Conservation (phyloP, 1,140 invertebrate species). For the Rhagoletis pomonella region DNA sequence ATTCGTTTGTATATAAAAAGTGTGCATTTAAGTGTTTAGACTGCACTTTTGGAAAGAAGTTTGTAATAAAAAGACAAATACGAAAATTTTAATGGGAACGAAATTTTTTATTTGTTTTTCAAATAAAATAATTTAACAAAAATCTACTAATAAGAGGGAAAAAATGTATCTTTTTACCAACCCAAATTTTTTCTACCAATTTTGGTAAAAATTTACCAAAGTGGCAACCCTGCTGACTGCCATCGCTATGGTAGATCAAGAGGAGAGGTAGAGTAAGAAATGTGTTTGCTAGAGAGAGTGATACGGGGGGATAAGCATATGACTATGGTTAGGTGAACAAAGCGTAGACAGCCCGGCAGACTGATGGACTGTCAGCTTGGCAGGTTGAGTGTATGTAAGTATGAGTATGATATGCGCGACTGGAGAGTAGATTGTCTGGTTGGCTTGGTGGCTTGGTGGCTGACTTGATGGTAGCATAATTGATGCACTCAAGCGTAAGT, state of each 20-base stretch:
- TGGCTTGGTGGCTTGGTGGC: conserved; percentile 59
- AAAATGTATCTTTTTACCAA: too few relatives aligned
- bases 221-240: too few relatives aligned
- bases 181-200: too few relatives aligned
- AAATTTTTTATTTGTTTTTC: too few relatives aligned
- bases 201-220: too few relatives aligned
- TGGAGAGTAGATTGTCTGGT: neutral
- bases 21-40: too few relatives aligned
- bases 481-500: conserved; percentile 74
- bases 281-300: neutral
- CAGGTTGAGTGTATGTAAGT: conserved; percentile 52
- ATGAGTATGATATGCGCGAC: neutral
- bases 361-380: neutral
- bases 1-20: too few relatives aligned
- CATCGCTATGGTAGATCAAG: neutral
- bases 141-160: too few relatives aligned
- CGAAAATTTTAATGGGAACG: too few relatives aligned
- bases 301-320: neutral
- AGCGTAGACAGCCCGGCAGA: neutral
- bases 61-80: too few relatives aligned
- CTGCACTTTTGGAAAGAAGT: too few relatives aligned
- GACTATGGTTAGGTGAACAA: conserved; percentile 15
- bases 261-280: neutral
- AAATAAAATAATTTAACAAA: too few relatives aligned
- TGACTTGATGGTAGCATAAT: conserved; percentile 69